Evolutionary conservation across 53 echinoderm and acorn worm genomes (phyloP), one percentile per base, ranked within the genome.

Genomic region (Crossaster papposus): DNA sequence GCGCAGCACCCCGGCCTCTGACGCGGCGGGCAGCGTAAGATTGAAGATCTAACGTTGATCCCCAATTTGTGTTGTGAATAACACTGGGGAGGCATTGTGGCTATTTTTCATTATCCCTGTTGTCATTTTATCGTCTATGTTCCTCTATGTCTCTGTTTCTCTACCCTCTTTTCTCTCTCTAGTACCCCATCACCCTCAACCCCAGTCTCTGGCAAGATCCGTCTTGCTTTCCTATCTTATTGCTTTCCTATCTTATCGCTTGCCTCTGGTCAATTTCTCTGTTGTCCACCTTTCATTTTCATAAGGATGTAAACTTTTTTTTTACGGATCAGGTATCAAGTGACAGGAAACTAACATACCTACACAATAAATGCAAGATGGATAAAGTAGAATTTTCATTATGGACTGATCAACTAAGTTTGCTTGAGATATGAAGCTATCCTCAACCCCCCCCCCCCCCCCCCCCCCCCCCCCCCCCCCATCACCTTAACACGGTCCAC

Each of bases 61-160:
- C 73, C 85, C 85, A 85, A 85, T 85, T 73, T 85, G 85, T 85
- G 85, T 85, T 85, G 85, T 52, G 85, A 85, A 85, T 85, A 85
- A 85, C 85, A 54, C 71, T 51, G 53, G 52, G 62, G 80, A 58
- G 62, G 62, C 44, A 34, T n/a, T 10, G 34, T 36, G 36, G 74
- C 74, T 74, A 74, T 74, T 74, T 74, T 74, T 68, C 68, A 68
- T 62, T 18, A 20, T 68, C 68, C 2, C n/a, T 68, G 18, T 74
- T 14, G 33, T 35, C 35, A 0, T 34, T 74, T 3, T 34, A 14
- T 9, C 4, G 75, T 74, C 75, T 35, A 30, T 30, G 29, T 71
- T 51, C 29, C 51, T 51, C 23, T 80, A 1, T 23, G 0, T 30
- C 6, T 62, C 33, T 4, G 14, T 29, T 52, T 52, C 50, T 28